Conservation (phyloP, 2,113 vertebrate genomes). For the Dolichotis patagonum region DNA sequence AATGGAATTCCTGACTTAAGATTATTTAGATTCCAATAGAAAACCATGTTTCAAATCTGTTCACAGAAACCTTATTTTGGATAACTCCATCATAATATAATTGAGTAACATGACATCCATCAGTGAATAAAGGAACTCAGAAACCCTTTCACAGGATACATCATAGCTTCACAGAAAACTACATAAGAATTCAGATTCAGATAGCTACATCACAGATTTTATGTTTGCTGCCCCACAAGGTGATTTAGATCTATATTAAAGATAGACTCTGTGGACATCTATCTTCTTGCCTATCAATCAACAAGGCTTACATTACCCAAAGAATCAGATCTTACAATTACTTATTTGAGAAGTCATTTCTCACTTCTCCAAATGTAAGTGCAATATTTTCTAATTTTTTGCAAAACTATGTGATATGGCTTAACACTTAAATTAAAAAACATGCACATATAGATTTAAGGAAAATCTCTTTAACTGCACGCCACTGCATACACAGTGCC, state of each 20-base stretch:
- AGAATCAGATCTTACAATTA: background rate
- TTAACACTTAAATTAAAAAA: conserved; percentile 30
- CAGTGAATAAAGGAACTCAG: background rate
- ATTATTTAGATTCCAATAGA: background rate
- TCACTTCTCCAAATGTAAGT: conserved; percentile 35
- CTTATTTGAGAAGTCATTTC: background rate
- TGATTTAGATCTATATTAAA: background rate
- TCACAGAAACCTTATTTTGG: background rate
- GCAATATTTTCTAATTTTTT: conserved; percentile 24
- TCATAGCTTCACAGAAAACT: background rate
- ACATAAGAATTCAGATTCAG: background rate
- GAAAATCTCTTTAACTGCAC: background rate
- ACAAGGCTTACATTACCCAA: background rate
- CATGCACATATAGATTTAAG: background rate
- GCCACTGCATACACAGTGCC: background rate
- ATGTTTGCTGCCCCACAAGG: background rate
- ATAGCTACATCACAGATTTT: background rate
- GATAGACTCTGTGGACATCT: background rate
- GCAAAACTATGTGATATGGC: background rate
- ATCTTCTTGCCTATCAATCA: background rate
- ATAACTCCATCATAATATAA: background rate
- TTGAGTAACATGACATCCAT: background rate
- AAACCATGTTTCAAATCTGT: background rate
- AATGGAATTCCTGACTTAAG: background rate
- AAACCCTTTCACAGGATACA: background rate